Evolutionary conservation across 2,888 invertebrate species (phyloP).

Genomic region (Dichetophora obliterata): DNA sequence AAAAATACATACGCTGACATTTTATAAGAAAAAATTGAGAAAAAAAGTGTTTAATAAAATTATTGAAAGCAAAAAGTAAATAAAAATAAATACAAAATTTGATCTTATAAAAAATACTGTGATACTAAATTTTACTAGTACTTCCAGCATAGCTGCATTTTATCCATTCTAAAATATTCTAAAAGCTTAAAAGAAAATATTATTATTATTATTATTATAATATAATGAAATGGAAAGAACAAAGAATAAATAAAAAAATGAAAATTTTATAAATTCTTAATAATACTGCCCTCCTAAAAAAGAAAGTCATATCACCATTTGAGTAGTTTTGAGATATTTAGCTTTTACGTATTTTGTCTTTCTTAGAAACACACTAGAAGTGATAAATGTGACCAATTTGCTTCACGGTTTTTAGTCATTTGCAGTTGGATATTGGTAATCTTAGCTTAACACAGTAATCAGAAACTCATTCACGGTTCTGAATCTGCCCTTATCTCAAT

Average conservation of each 20-base stretch:
- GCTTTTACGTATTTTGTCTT: no score
- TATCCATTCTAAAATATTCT: slow-evolving; percentile 70
- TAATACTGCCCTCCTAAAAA: no score
- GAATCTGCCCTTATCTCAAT: no score
- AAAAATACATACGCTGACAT: slow-evolving; percentile 1
- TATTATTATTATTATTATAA: slow-evolving; percentile 44
- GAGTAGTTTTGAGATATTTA: no score
- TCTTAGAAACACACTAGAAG: no score
- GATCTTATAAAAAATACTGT: slow-evolving; percentile 70
- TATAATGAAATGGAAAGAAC: slow-evolving; percentile 40
- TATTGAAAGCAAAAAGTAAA: slow-evolving; percentile 44
- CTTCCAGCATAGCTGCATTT: slow-evolving; percentile 71
- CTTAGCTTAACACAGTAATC: no score
- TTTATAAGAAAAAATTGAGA: slow-evolving; percentile 33
- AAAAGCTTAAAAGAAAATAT: slow-evolving; percentile 49
- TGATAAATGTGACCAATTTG: no score
- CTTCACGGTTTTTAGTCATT: no score
- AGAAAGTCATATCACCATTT: no score
- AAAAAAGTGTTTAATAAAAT: slow-evolving; percentile 44
- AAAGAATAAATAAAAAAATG: slow-evolving; percentile 30
- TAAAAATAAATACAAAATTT: slow-evolving; percentile 60
- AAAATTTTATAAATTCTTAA: slow-evolving; percentile 38
- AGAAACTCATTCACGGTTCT: no score
- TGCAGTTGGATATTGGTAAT: no score
- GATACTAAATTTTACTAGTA: slow-evolving; percentile 71